Conservation (phyloP, 2,113 vertebrate genomes). For the Tonatia bakeri region DNA sequence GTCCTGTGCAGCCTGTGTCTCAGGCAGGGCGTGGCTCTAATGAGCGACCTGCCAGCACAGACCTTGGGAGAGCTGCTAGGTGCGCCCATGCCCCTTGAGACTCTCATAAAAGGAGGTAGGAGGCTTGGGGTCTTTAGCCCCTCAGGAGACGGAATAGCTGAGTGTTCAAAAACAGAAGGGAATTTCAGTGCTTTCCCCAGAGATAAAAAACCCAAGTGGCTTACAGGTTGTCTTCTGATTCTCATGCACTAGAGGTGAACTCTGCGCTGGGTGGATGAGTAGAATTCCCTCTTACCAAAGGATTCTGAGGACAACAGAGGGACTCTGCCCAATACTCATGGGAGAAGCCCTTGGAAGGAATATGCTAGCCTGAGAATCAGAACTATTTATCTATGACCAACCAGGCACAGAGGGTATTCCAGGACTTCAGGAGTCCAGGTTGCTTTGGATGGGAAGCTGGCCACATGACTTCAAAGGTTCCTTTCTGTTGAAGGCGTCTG, state of each 20-base stretch:
- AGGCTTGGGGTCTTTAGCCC: not conserved
- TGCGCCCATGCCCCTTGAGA: not conserved
- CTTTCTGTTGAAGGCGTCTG: not conserved
- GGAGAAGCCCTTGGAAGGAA: not conserved
- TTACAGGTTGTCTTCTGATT: not conserved
- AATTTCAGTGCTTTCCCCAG: not conserved
- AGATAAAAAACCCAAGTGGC: not conserved
- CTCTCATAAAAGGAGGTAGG: not conserved
- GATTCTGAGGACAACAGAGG: not conserved
- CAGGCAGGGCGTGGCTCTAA: accelerated
- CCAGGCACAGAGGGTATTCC: not conserved
- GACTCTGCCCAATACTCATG: not conserved
- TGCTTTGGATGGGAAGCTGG: not conserved
- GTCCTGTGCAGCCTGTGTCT: not conserved
- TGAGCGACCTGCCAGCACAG: not conserved
- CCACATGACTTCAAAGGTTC: not conserved
- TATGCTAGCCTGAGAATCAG: not conserved
- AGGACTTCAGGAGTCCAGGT: not conserved
- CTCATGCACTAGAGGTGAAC: not conserved
- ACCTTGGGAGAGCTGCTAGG: not conserved
- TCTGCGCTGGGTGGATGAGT: not conserved
- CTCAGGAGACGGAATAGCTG: not conserved
- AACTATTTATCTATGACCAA: not conserved
- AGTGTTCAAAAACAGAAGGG: not conserved
- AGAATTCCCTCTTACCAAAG: not conserved